phyloP scores from a whole-genome alignment of 2,797 vertebrate genomes.

The Thamnophis elegans region DNA sequence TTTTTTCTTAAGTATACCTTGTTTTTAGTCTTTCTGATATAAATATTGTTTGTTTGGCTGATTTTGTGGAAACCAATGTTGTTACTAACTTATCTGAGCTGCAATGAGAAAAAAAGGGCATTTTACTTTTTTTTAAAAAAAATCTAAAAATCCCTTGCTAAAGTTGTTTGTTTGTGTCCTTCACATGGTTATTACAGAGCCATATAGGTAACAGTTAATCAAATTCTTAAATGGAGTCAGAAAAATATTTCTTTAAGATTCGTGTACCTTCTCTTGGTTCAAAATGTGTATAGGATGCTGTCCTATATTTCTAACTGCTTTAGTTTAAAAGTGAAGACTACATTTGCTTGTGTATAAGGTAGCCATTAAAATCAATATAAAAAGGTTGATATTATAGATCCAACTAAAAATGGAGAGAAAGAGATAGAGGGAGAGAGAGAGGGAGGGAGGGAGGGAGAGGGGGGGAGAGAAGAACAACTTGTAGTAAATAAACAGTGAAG shows the following conservation, averaged over 20 bases:
- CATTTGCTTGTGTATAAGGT: background rate
- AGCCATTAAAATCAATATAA: background rate
- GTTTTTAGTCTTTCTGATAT: background rate
- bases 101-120: background rate
- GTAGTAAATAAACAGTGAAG: background rate
- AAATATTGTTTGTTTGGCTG: background rate
- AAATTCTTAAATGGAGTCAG: background rate
- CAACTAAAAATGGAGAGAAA: background rate
- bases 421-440: fast-evolving
- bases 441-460: fast-evolving
- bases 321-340: background rate
- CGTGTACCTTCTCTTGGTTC: background rate
- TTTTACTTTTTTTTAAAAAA: background rate
- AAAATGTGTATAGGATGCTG: background rate
- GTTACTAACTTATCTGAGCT: background rate
- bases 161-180: background rate
- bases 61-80: background rate
- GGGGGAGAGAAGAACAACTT: background rate
- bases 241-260: background rate
- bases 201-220: background rate
- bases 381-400: background rate
- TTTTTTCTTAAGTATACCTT: background rate
- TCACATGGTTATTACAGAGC: background rate
- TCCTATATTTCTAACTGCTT: background rate
- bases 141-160: background rate